Percentiles rank a stretch among this genome's conserved stretches.
phyloP scores from a whole-genome alignment of 2,113 vertebrate genomes.

The Edolisoma coerulescens region DNA sequence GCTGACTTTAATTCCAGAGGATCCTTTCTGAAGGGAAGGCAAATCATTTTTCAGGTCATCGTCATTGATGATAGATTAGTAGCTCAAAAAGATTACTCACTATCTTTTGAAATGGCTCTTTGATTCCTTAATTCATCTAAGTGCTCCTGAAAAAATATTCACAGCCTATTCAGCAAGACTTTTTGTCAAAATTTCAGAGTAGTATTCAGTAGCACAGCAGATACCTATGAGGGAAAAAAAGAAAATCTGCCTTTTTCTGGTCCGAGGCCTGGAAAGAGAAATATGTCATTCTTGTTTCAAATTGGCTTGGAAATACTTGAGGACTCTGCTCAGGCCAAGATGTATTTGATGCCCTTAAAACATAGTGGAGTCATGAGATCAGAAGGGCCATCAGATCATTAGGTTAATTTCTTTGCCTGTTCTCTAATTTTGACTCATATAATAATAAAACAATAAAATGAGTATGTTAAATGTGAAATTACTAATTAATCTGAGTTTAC shows the following conservation, averaged over 20 bases:
- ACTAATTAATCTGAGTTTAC: background rate
- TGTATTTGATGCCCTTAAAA: background rate
- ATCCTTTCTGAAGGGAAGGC: background rate
- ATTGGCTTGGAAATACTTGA: background rate
- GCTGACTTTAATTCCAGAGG: background rate
- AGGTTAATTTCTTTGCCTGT: background rate
- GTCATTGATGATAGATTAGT: background rate
- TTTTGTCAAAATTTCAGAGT: background rate
- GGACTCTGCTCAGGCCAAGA: background rate
- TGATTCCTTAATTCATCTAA: background rate
- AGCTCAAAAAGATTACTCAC: background rate
- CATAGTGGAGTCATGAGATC: background rate
- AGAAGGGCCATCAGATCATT: background rate
- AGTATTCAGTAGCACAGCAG: background rate
- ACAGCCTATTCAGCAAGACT: background rate
- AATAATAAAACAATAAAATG: background rate
- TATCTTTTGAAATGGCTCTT: background rate
- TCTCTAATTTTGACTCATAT: background rate
- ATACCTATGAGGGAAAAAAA: background rate
- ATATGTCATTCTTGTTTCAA: background rate
- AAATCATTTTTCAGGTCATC: background rate
- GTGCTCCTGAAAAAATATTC: background rate
- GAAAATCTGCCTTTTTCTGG: background rate
- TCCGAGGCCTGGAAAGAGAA: background rate
- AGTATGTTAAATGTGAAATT: background rate